These are phyloP conservation scores for Selene dorsalis DNA, from an alignment of 2,797 vertebrate species.

Conservation along the genomic window DNA sequence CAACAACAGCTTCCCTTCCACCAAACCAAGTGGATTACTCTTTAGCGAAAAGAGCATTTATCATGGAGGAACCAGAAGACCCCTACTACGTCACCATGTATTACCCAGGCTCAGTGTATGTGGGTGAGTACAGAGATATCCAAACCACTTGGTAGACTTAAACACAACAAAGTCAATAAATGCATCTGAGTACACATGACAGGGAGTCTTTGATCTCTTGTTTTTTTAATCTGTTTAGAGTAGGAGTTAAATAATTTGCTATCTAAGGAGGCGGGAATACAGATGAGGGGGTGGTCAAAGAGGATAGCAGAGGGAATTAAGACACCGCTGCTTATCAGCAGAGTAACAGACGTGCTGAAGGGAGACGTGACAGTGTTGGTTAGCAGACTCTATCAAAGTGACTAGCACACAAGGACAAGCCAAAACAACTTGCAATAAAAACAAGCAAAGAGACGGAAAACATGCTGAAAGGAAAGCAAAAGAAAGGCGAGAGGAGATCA, in stretches of 20 bases:
- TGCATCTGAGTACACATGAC: conserved; percentile 1
- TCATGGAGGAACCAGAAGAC: conserved; percentile 69
- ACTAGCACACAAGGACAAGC: conserved; percentile 30
- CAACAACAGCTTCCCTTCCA: conserved; percentile 10
- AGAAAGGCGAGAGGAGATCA: conserved; percentile 25
- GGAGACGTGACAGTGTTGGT: conserved; percentile 56
- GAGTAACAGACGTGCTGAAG: conserved; percentile 63
- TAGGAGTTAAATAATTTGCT: conserved; percentile 36
- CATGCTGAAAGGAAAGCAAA: conserved; percentile 46
- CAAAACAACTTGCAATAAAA: neutral
- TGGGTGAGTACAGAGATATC: conserved; percentile 76
- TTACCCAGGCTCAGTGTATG: conserved; percentile 75
- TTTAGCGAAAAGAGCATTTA: conserved; percentile 55
- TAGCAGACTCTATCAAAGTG: conserved; percentile 50
- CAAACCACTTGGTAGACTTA: conserved; percentile 22
- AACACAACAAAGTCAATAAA: conserved; percentile 19
- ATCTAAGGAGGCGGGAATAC: conserved; percentile 30
- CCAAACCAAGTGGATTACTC: conserved; percentile 43
- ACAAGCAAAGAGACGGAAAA: neutral
- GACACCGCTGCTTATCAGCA: conserved; percentile 73
- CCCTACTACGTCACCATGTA: conserved; percentile 77
- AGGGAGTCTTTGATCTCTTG: conserved; percentile 13
- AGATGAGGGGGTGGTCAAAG: conserved; percentile 38
- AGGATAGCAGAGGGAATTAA: conserved; percentile 60
- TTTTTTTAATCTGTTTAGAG: conserved; percentile 32